Conservation (phyloP, 2,888 invertebrate species). For the Micoletzkya japonica region DNA sequence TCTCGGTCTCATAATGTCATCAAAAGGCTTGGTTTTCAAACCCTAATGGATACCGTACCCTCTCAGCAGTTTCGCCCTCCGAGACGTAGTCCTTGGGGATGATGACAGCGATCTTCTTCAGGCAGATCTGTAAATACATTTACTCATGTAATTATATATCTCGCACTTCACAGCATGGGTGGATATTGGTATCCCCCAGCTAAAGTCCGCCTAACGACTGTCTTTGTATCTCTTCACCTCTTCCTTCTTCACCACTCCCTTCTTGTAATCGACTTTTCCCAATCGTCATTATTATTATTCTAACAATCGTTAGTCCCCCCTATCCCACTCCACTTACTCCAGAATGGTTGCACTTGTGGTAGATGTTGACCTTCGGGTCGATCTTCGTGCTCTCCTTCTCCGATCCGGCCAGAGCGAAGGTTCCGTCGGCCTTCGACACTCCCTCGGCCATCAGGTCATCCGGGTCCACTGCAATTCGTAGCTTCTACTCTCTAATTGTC, state of each 20-base stretch:
- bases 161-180: background rate
- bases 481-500: background rate
- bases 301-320: too few species aligned
- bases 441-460: slow-evolving; percentile 56
- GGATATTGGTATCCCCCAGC: too few species aligned
- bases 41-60: background rate
- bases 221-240: too few species aligned
- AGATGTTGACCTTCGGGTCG: slow-evolving; percentile 43
- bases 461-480: slow-evolving; percentile 19
- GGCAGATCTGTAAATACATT: slow-evolving; percentile 32
- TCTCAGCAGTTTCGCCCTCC: slow-evolving; percentile 31
- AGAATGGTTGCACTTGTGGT: slow-evolving; percentile 32
- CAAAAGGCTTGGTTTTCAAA: too few species aligned
- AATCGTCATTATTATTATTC: too few species aligned
- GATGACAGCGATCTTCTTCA: slow-evolving; percentile 44
- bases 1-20: too few species aligned
- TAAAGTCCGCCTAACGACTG: too few species aligned
- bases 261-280: too few species aligned
- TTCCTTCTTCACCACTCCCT: too few species aligned
- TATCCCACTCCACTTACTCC: slow-evolving; percentile 26
- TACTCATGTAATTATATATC: background rate
- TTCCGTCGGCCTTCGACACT: slow-evolving; percentile 45
- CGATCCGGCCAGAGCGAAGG: slow-evolving; percentile 44
- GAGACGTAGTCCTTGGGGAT: slow-evolving; percentile 46
- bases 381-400: slow-evolving; percentile 44